phyloP scores from a whole-genome alignment of 2,888 invertebrate genomes.

The Heliconius ismenius region DNA sequence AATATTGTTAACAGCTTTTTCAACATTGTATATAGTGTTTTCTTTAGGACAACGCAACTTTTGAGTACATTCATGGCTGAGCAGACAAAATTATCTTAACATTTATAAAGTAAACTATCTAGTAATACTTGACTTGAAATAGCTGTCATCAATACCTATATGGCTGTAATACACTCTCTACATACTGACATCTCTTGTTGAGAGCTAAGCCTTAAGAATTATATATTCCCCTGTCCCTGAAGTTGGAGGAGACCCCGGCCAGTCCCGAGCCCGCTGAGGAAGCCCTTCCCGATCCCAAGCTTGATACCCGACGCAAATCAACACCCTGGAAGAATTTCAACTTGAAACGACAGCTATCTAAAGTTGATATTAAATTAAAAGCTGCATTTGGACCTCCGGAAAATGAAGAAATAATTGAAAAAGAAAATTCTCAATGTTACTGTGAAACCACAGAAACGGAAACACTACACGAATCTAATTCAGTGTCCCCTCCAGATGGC shows the following conservation, averaged over 20 bases:
- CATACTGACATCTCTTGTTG: slow-evolving; percentile 35
- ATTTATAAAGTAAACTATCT: not conserved
- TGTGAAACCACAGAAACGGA: slow-evolving; percentile 59
- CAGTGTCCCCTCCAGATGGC: slow-evolving; percentile 54
- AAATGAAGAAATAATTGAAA: slow-evolving; percentile 58
- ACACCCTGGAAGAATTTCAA: slow-evolving; percentile 90
- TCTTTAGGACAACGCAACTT: not conserved
- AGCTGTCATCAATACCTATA: slow-evolving; percentile 26
- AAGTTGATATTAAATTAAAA: slow-evolving; percentile 88
- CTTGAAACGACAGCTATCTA: slow-evolving; percentile 90
- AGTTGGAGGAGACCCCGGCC: slow-evolving; percentile 65
- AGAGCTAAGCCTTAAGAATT: slow-evolving; percentile 59
- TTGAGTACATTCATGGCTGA: not conserved
- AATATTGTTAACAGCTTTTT: slow-evolving; percentile 27
- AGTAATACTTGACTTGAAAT: slow-evolving; percentile 21
- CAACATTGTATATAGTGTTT: not conserved
- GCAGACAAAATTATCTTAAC: not conserved
- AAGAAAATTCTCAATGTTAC: slow-evolving; percentile 70
- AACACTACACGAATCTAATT: slow-evolving; percentile 53
- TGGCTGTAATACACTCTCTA: slow-evolving; percentile 27
- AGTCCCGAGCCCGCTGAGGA: slow-evolving; percentile 57
- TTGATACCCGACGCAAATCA: slow-evolving; percentile 83
- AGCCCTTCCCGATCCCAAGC: slow-evolving; percentile 55
- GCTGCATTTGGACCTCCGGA: slow-evolving; percentile 82
- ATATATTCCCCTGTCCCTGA: slow-evolving; percentile 66